phyloP scores from a whole-genome alignment of 2,797 vertebrate species.

The Rhynchotus rufescens region DNA sequence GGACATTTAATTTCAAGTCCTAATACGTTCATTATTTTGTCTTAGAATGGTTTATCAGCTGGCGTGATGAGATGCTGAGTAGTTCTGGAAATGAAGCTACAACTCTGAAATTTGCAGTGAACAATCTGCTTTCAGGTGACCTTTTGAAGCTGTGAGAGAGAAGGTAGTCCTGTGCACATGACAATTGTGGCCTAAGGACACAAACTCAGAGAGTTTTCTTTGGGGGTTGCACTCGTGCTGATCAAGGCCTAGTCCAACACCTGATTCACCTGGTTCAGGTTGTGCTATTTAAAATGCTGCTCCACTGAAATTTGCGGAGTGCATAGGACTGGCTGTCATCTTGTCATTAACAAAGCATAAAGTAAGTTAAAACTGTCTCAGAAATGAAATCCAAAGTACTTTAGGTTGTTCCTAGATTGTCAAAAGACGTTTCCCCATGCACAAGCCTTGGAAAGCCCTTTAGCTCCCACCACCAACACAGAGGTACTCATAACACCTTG shows the following conservation, averaged over 20 bases:
- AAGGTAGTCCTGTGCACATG: neutral
- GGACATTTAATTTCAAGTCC: neutral
- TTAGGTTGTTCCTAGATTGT: neutral
- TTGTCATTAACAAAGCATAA: neutral
- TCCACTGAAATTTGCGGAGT: neutral
- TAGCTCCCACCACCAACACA: too few relatives aligned
- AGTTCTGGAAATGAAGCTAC: neutral
- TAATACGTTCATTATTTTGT: neutral
- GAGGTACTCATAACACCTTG: neutral
- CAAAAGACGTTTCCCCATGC: neutral
- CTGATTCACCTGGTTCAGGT: too few relatives aligned
- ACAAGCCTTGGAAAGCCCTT: too few relatives aligned
- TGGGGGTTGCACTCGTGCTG: neutral
- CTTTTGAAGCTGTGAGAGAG: neutral
- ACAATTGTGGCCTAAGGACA: neutral
- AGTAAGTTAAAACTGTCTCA: neutral
- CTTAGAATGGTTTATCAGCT: neutral
- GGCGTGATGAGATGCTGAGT: neutral
- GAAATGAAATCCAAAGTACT: neutral
- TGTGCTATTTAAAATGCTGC: neutral
- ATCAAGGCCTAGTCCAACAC: neutral
- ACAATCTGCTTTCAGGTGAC: neutral
- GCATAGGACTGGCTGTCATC: fast-evolving
- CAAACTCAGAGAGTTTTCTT: neutral
- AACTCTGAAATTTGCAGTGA: neutral